Evolutionary conservation across 2,113 vertebrate species (phyloP).

Genomic region (Nothoprocta perdicaria): DNA sequence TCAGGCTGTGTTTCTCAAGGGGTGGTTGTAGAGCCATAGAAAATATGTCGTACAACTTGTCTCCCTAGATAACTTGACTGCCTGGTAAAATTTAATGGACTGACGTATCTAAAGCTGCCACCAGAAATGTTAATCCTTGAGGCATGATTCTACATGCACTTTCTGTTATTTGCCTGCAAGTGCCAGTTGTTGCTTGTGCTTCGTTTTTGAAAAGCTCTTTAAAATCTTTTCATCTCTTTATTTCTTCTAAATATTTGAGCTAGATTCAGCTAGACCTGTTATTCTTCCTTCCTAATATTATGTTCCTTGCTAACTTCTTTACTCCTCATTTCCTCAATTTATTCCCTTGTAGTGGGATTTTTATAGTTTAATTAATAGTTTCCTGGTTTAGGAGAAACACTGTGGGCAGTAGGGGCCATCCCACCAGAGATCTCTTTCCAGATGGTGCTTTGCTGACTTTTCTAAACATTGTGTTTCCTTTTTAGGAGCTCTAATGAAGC

Average conservation of each 20-base stretch:
- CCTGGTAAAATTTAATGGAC: background rate
- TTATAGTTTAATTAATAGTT: background rate
- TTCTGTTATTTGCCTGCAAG: conserved; percentile 35
- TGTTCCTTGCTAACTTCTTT: background rate
- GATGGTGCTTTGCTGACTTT: background rate
- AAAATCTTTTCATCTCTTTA: conserved; percentile 34
- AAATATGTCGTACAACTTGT: background rate
- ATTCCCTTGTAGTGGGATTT: background rate
- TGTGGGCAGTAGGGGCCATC: background rate
- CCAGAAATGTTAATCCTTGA: conserved; percentile 38
- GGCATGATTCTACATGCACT: conserved; percentile 57
- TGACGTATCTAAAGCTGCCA: conserved; percentile 23
- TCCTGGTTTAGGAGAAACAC: background rate
- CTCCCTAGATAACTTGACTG: background rate
- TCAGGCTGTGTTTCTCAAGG: background rate
- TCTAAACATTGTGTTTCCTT: background rate
- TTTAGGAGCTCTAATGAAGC: background rate
- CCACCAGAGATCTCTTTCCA: background rate
- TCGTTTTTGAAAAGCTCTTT: background rate
- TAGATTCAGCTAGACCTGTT: background rate
- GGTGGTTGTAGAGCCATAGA: background rate
- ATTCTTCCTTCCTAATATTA: background rate
- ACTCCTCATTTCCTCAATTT: conserved; percentile 12
- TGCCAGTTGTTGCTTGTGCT: background rate
- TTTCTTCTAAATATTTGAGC: background rate